Percentiles rank a stretch among this genome's conserved stretches.
phyloP scores from a whole-genome alignment of 2,888 invertebrate genomes.

The Deilephila porcellus region DNA sequence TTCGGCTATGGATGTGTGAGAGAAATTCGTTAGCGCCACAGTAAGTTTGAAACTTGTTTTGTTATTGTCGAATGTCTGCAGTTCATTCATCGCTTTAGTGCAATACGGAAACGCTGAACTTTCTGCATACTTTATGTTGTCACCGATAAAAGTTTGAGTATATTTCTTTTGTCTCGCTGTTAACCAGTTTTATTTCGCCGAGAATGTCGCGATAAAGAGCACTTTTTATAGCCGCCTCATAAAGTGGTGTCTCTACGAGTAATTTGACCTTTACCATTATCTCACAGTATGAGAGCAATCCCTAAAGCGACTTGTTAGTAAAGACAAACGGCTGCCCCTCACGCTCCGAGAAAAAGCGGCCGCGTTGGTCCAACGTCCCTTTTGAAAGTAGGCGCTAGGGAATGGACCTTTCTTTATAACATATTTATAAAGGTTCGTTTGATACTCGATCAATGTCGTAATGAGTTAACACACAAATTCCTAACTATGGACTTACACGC shows the following conservation, averaged over 20 bases:
- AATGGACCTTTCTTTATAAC: slow-evolving; percentile 31
- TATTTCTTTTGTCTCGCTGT: slow-evolving; percentile 49
- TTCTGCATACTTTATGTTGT: slow-evolving; percentile 60
- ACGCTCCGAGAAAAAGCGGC: slow-evolving; percentile 48
- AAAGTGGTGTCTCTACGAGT: slow-evolving; percentile 63
- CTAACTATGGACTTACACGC: slow-evolving; percentile 12
- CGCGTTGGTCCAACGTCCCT: slow-evolving; percentile 35
- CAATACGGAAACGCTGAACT: slow-evolving; percentile 56
- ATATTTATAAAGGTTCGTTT: slow-evolving; percentile 27
- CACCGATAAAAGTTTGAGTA: slow-evolving; percentile 53
- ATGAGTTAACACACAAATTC: slow-evolving; percentile 5
- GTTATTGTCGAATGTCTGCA: slow-evolving; percentile 40
- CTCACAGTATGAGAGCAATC: slow-evolving; percentile 54
- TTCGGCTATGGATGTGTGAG: slow-evolving; percentile 52
- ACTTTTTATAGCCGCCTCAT: slow-evolving; percentile 63
- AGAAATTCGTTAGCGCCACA: slow-evolving; percentile 53
- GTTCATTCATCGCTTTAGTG: slow-evolving; percentile 50
- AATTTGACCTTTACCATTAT: slow-evolving; percentile 70
- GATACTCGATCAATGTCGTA: slow-evolving; percentile 22
- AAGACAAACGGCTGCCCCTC: slow-evolving; percentile 51
- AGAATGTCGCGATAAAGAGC: slow-evolving; percentile 62
- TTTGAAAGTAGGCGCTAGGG: slow-evolving; percentile 29
- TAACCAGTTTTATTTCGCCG: slow-evolving; percentile 61
- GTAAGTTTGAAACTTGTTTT: slow-evolving; percentile 74
- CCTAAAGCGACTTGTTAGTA: slow-evolving; percentile 55